Evolutionary conservation across 2,888 invertebrate genomes (phyloP), one percentile per base, ranked within the genome.

Genomic region (Asteroscopus sphinx): DNA sequence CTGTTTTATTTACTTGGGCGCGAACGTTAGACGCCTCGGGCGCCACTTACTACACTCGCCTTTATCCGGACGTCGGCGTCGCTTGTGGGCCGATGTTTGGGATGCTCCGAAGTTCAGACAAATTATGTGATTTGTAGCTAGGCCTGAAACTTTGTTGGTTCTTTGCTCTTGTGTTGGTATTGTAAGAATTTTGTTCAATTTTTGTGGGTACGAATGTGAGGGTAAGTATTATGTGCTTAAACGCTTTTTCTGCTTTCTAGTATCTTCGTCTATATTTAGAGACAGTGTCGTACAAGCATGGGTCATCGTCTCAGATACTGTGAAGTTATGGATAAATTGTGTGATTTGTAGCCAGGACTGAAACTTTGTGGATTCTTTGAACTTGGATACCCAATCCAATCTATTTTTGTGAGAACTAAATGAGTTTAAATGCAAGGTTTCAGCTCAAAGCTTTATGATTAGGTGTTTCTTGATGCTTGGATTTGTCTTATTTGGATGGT

Each of bases 11-110:
- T 83, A 79, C 79, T 82, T 76, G 79, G 77, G 79, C 78, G 82
- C 83, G 76, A 82, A 81, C 73, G 82, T 88, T 88, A 89, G 86
- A 84, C 84, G 87, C 89, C 83, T 69, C 77, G 72, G 82, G 86
- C 81, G 81, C 86, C 87, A 87, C 88, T 90, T 87, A 77, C 77
- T 78, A 71, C 79, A 75, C 76, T 76, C 76, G 77, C 82, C 82
- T 84, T 83, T 80, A 82, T 81, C 78, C 79, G 76, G 78, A 78
- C 68, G 73, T 53, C 65, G 68, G 68, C 64, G 69, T 64, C 69
- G 21, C 32, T 61, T 58, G 63, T 77, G 75, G 74, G 68, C 73
- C 81, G 80, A 73, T 76, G 73, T 72, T 79, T 77, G 73, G 78
- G 76, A 72, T 73, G 72, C 67, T 47, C n/a, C 39, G 56, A 55